phyloP scores from a whole-genome alignment of 1,140 invertebrate species.

The Lepidurus packardi region DNA sequence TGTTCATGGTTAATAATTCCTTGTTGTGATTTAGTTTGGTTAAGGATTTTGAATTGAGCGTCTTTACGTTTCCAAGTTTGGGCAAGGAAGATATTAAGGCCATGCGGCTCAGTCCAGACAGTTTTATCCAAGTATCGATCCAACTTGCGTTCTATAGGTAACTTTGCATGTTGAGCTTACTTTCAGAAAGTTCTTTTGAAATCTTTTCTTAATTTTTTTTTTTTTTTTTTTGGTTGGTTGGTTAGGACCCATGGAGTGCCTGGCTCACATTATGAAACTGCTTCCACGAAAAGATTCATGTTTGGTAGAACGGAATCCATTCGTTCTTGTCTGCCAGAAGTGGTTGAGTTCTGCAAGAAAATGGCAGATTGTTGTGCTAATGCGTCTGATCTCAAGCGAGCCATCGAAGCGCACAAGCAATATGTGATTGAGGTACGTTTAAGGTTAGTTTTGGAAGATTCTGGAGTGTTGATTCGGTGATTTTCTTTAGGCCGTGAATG shows the following conservation, averaged over 20 bases:
- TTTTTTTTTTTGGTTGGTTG: too few species aligned
- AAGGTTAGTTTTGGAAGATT: not conserved
- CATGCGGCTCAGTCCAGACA: slow-evolving; percentile 80
- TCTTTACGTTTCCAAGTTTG: slow-evolving; percentile 64
- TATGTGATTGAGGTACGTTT: slow-evolving; percentile 62
- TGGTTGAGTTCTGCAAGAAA: slow-evolving; percentile 56
- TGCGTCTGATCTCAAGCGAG: slow-evolving; percentile 42
- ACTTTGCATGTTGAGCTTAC: not conserved
- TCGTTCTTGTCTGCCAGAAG: slow-evolving; percentile 74
- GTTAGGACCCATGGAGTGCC: slow-evolving; percentile 64
- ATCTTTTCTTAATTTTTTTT: not conserved
- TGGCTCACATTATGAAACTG: slow-evolving; percentile 82
- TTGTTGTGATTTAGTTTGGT: slow-evolving; percentile 51
- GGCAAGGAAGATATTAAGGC: slow-evolving; percentile 77
- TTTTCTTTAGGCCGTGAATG: slow-evolving; percentile 60
- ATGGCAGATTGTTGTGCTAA: slow-evolving; percentile 54
- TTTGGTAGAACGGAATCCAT: slow-evolving; percentile 86
- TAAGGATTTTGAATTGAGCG: slow-evolving; percentile 63
- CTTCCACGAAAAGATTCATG: slow-evolving; percentile 68
- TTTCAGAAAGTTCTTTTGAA: too few species aligned
- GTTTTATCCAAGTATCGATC: slow-evolving; percentile 86
- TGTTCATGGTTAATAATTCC: not conserved
- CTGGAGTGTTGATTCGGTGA: too few species aligned
- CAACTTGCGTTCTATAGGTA: slow-evolving; percentile 76
- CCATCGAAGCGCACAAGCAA: slow-evolving; percentile 72